A percentile compares a stretch with the other conserved stretches of the same genome.
Evolutionary conservation across 35 echinoderm and acorn worm genomes (phyloP).

Genomic region (Heliocidaris tuberculata): DNA sequence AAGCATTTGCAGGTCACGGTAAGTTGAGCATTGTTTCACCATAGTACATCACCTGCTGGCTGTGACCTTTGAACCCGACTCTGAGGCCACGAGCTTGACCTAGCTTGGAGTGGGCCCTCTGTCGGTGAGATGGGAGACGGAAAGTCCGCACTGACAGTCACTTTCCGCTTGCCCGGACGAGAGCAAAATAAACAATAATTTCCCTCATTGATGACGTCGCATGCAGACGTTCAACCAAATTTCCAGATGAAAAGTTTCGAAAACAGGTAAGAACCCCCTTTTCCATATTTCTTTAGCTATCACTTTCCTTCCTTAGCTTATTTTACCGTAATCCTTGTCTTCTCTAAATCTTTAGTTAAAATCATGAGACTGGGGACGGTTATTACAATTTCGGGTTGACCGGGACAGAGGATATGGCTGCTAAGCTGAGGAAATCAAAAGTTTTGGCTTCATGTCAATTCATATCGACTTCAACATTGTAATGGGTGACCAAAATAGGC

Average conservation of each 20-base stretch:
- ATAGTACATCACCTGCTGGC: neutral
- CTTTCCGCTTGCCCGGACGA: neutral
- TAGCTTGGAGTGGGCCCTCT: slow-evolving; percentile 15
- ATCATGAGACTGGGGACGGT: slow-evolving; percentile 34
- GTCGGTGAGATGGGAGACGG: neutral
- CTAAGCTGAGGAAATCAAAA: slow-evolving; percentile 40
- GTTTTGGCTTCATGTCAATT: slow-evolving; percentile 51
- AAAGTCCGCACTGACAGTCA: neutral
- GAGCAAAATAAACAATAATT: neutral
- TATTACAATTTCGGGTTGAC: slow-evolving; percentile 41
- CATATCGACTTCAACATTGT: slow-evolving; percentile 37
- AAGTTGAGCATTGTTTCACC: neutral
- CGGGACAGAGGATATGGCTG: slow-evolving; percentile 41
- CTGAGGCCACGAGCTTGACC: neutral
- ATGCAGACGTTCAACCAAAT: slow-evolving; percentile 15
- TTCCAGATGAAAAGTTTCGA: slow-evolving; percentile 9
- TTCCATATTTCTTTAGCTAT: neutral
- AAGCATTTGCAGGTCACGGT: neutral
- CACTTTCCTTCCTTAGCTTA: neutral
- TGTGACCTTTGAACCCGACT: neutral
- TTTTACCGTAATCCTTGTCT: slow-evolving; percentile 17
- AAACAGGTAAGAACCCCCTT: slow-evolving; percentile 32
- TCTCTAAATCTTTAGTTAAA: neutral
- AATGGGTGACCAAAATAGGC: slow-evolving; percentile 39
- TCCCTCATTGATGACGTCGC: slow-evolving; percentile 12